Base-by-base conservation (phyloP, 2,797 vertebrate genomes). In the Sebastes alutus region DNA sequence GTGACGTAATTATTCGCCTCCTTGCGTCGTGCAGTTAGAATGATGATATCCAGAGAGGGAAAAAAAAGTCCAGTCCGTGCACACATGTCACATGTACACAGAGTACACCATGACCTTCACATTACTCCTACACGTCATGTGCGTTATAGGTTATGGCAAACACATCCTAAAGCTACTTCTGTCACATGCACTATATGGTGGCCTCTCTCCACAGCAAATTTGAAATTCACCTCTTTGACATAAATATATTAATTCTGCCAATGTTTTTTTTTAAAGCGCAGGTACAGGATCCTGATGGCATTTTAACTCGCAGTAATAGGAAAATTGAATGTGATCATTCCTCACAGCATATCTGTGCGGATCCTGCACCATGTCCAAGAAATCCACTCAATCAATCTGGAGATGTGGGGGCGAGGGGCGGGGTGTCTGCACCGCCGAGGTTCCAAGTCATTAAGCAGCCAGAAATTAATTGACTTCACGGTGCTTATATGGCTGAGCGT, bases 401-500 rank as follows among this genome's bases (percentile, higher is more conserved):
- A 80, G 89, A 90, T 88, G 90, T 86, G 88, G 81, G 78, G 81
- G 78, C 33, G 84, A 88, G 83, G 83, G 89, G 88, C 88, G 91
- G 89, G 91, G 89, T 65, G 85, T 89, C 92, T 87, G 88, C 92
- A 84, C 87, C 88, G 56, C 85, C 30, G 88, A 87, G 69, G 93
- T 94, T 95, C 93, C 93, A 92, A 93, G 93, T 94, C 95, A 95
- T 95, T 95, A 95, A 95, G 93, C 94, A 93, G 89, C 86, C 87
- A 91, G 94, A 95, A 94, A 95, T 95, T 93, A 95, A 95, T 95
- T 95, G 94, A 94, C 94, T 94, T 92, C 90, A 93, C 77, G 87
- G 91, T 93, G 88, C 92, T 93, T 93, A 93, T 92, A 80, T 87
- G 89, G 80, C 90, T 91, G 90, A 92, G 90, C 87, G 80, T 94